Conservation (phyloP, 1,140 invertebrate species). For the Camponotus vicinus region DNA sequence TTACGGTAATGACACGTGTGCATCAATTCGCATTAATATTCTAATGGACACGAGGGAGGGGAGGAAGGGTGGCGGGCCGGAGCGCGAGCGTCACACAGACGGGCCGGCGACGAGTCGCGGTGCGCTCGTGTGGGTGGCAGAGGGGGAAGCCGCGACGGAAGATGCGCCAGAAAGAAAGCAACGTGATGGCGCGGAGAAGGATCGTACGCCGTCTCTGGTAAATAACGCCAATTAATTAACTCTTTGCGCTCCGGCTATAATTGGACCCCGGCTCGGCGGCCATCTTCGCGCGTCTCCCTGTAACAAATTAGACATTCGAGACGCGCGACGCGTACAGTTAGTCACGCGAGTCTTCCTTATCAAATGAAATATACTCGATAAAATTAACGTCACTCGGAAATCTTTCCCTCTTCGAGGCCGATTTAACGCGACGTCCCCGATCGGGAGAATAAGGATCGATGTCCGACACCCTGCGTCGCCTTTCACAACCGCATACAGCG, state of each 20-base stretch:
- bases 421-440: slow-evolving; percentile 2
- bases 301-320: slow-evolving; percentile 51
- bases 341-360: neutral
- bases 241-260: slow-evolving; percentile 53
- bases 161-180: slow-evolving; percentile 67
- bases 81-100: slow-evolving; percentile 37
- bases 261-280: slow-evolving; percentile 39
- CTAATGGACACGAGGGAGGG: slow-evolving; percentile 81
- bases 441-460: slow-evolving; percentile 16
- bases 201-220: slow-evolving; percentile 56
- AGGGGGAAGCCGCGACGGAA: slow-evolving; percentile 47
- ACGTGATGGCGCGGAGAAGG: slow-evolving; percentile 61
- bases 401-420: neutral
- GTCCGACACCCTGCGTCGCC: neutral
- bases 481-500: slow-evolving; percentile 1
- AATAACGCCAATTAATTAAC: slow-evolving; percentile 68
- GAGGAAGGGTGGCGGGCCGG: slow-evolving; percentile 12
- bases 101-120: slow-evolving; percentile 8
- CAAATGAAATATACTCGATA: neutral
- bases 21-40: slow-evolving; percentile 86
- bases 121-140: slow-evolving; percentile 1
- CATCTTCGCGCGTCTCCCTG: slow-evolving; percentile 30
- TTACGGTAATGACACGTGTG: slow-evolving; percentile 86
- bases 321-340: slow-evolving; percentile 9
- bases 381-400: slow-evolving; percentile 10